Evolutionary conservation across 2,888 invertebrate genomes (phyloP).

Genomic region (Leucoma salicis): DNA sequence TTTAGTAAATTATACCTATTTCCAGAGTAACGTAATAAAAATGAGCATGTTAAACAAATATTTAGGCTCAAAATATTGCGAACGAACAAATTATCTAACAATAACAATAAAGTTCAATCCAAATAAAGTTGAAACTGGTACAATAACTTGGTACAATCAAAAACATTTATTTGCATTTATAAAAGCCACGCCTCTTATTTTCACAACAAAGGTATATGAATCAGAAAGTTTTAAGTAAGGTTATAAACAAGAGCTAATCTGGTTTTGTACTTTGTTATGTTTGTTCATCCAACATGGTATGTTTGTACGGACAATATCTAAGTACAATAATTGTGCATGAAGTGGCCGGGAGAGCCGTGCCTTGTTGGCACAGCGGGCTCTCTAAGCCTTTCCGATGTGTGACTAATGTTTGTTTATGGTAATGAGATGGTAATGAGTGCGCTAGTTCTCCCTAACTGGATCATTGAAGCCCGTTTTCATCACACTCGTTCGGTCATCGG

Average conservation of each 20-base stretch:
- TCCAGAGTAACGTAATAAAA: background rate
- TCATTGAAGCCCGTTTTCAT: conserved; percentile 59
- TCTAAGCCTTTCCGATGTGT: conserved; percentile 71
- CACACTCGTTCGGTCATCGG: conserved; percentile 53
- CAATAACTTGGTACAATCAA: conserved; percentile 1
- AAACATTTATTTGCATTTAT: conserved; percentile 2
- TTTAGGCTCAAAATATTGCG: background rate
- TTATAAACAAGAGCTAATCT: conserved; percentile 73
- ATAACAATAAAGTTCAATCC: background rate
- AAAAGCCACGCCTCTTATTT: conserved; percentile 3
- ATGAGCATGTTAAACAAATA: background rate
- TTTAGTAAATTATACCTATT: background rate
- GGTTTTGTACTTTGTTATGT: conserved; percentile 68
- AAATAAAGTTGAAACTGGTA: background rate
- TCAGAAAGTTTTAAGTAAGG: conserved; percentile 43
- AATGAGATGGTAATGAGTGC: conserved; percentile 75
- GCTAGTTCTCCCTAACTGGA: conserved; percentile 67
- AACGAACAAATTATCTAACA: background rate
- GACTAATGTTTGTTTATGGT: conserved; percentile 78
- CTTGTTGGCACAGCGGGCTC: conserved; percentile 67
- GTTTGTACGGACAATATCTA: conserved; percentile 75
- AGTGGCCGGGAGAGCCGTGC: conserved; percentile 55
- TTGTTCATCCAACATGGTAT: conserved; percentile 65
- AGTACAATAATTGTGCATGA: conserved; percentile 77
- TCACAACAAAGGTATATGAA: conserved; percentile 15